phyloP scores from a whole-genome alignment of 1,140 invertebrate species.

The Holcopasites calliopsidis region DNA sequence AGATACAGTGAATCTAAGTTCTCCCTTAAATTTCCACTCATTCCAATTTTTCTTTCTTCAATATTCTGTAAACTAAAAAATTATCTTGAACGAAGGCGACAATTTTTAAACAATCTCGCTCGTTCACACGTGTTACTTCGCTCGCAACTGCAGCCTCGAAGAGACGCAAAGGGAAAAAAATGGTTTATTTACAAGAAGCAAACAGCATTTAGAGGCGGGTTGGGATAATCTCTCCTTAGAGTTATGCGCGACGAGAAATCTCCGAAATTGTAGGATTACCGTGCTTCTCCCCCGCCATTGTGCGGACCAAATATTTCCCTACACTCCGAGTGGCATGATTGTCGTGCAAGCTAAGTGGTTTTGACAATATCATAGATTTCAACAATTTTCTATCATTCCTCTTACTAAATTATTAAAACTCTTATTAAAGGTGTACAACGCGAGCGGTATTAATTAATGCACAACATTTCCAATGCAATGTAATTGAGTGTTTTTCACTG shows the following conservation, averaged over 20 bases:
- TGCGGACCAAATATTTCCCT: neutral
- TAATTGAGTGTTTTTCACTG: too few relatives aligned
- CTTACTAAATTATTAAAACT: neutral
- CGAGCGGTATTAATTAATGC: too few relatives aligned
- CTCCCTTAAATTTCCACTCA: neutral
- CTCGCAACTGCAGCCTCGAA: too few relatives aligned
- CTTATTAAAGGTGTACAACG: too few relatives aligned
- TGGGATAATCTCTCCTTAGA: conserved; percentile 13
- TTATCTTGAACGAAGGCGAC: neutral
- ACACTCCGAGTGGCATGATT: neutral
- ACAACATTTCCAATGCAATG: too few relatives aligned
- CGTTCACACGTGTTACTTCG: too few relatives aligned
- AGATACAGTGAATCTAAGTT: neutral
- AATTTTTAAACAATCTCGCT: neutral
- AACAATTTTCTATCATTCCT: neutral
- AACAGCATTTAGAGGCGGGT: neutral
- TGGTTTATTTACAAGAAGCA: neutral
- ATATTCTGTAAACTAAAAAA: neutral
- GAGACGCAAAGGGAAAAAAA: neutral
- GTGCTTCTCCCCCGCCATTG: neutral
- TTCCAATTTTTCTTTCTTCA: neutral
- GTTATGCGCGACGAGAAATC: neutral
- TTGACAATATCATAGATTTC: neutral
- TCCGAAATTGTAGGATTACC: neutral
- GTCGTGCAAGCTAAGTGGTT: neutral